Evolutionary conservation across 1,140 invertebrate species (phyloP).

Genomic region (Calliopsis andreniformis): DNA sequence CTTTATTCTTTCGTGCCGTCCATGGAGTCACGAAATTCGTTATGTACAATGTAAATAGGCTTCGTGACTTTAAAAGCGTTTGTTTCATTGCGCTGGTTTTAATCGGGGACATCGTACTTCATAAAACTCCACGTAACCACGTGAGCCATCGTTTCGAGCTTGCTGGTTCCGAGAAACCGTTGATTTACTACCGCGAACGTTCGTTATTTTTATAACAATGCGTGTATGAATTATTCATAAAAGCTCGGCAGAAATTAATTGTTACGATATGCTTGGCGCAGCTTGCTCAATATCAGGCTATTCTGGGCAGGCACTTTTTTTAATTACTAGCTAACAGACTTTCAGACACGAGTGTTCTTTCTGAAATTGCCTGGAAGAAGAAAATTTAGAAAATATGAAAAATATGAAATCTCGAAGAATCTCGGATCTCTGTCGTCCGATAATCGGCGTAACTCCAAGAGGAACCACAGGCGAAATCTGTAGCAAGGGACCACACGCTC

Average conservation of each 20-base stretch:
- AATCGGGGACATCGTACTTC: constrained; percentile 53
- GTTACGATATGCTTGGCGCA: too few species aligned
- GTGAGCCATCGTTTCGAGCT: constrained; percentile 11
- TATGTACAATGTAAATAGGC: constrained; percentile 56
- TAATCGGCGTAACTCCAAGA: not conserved
- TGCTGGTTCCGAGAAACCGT: not conserved
- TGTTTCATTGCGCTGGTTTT: constrained; percentile 55
- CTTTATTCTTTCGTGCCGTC: constrained; percentile 49
- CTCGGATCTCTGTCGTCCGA: too few species aligned
- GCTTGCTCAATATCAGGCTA: too few species aligned
- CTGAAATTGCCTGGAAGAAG: too few species aligned
- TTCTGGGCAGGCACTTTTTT: too few species aligned
- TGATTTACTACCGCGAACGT: not conserved
- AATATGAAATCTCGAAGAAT: too few species aligned
- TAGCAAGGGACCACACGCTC: not conserved
- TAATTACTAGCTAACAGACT: too few species aligned
- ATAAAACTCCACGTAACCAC: constrained; percentile 42
- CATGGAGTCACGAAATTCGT: constrained; percentile 51
- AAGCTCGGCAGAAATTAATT: not conserved
- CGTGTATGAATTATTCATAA: not conserved
- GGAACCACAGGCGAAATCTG: not conserved
- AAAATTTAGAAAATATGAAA: too few species aligned
- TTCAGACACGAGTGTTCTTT: too few species aligned
- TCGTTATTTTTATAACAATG: not conserved
- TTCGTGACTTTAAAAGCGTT: constrained; percentile 58